phyloP scores from a whole-genome alignment of 2,797 vertebrate genomes.

The Prunella strophiata region DNA sequence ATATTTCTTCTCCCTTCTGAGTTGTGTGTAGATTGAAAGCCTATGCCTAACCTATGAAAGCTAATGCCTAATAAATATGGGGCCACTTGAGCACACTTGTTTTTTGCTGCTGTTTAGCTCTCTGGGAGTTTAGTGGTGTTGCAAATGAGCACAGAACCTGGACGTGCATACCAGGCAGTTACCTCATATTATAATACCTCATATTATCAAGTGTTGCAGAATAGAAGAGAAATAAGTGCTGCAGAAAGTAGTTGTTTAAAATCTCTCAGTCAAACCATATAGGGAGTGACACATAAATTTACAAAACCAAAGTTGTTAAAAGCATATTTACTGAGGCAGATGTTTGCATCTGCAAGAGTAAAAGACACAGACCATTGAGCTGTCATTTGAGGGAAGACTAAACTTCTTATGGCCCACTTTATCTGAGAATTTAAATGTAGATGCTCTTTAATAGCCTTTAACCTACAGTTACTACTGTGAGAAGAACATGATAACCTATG shows the following conservation, averaged over 20 bases:
- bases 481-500: background rate
- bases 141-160: background rate
- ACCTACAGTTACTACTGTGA: background rate
- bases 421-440: conserved; percentile 17
- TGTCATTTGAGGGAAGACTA: background rate
- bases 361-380: background rate
- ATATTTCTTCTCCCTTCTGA: background rate
- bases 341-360: background rate
- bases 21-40: background rate
- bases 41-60: background rate
- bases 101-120: background rate
- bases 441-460: background rate
- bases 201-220: background rate
- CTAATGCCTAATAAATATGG: background rate
- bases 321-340: background rate
- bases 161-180: background rate
- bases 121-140: background rate
- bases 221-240: background rate
- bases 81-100: background rate
- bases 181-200: background rate
- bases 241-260: background rate
- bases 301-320: background rate
- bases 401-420: background rate
- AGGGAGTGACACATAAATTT: background rate
- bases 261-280: background rate